Conservation (phyloP, 2,113 vertebrate species). For the Dunckerocampus dactyliophorus region DNA sequence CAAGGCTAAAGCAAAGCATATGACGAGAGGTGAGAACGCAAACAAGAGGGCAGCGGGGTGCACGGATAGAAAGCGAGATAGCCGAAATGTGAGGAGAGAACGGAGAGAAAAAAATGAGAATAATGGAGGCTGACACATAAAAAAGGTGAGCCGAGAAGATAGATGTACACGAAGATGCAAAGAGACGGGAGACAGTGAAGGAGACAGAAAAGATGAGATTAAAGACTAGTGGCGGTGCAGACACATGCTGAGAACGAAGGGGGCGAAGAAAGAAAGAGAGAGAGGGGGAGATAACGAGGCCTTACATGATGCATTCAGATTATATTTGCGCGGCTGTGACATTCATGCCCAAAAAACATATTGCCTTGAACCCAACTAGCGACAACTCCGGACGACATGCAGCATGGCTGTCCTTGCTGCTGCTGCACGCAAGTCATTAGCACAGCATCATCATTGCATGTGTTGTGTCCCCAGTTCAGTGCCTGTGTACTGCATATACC, state of each 20-base stretch:
- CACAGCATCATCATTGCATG: conserved; percentile 1
- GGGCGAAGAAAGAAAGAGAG: neutral
- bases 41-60: conserved; percentile 50
- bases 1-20: conserved; percentile 43
- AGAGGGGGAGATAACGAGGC: conserved; percentile 8
- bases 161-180: conserved; percentile 27
- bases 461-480: neutral
- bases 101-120: conserved; percentile 3
- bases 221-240: conserved; percentile 28
- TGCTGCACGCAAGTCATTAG: conserved; percentile 13
- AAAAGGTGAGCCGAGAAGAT: conserved; percentile 20
- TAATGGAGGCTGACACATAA: conserved; percentile 32
- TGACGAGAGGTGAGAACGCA: neutral
- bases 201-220: conserved; percentile 25
- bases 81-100: conserved; percentile 1
- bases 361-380: conserved; percentile 14
- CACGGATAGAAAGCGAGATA: conserved; percentile 30
- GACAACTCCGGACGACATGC: conserved; percentile 2
- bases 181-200: conserved; percentile 22
- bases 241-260: neutral
- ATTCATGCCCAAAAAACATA: conserved; percentile 16
- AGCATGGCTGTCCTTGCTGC: neutral
- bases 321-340: conserved; percentile 27
- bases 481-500: too few species aligned
- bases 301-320: conserved; percentile 33